Evolutionary conservation across 2,113 vertebrate genomes (phyloP).

Genomic region (Labeo rohita): DNA sequence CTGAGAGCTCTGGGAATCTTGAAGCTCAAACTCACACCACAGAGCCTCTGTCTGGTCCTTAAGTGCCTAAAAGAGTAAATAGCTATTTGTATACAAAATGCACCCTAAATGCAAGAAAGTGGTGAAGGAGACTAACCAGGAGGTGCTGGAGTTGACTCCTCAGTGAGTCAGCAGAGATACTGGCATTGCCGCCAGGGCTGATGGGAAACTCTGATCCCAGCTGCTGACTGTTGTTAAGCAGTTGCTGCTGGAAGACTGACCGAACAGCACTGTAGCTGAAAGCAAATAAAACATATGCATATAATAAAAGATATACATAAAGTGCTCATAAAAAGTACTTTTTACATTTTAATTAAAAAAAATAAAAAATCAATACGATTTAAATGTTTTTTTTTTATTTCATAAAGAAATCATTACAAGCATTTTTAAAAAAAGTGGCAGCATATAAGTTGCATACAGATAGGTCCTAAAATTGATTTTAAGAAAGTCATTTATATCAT

Average conservation of each 20-base stretch:
- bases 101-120: background rate
- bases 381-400: background rate
- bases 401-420: background rate
- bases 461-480: background rate
- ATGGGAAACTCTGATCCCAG: constrained; percentile 66
- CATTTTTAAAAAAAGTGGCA: background rate
- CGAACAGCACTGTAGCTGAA: constrained; percentile 71
- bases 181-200: constrained; percentile 55
- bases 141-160: constrained; percentile 73
- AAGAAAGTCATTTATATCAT: background rate
- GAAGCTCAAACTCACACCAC: constrained; percentile 75
- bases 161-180: constrained; percentile 61
- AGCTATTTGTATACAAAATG: background rate
- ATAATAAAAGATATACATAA: background rate
- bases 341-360: background rate
- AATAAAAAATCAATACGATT: background rate
- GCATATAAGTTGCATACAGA: background rate
- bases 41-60: constrained; percentile 65
- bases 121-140: constrained; percentile 66
- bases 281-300: background rate
- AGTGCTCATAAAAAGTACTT: background rate
- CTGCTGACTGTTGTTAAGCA: constrained; percentile 67
- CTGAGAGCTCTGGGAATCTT: constrained; percentile 54
- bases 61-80: constrained; percentile 63
- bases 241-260: constrained; percentile 67